These are phyloP conservation scores for Emmelina monodactyla DNA, from an alignment of 2,888 invertebrate species.

Conservation along the genomic window DNA sequence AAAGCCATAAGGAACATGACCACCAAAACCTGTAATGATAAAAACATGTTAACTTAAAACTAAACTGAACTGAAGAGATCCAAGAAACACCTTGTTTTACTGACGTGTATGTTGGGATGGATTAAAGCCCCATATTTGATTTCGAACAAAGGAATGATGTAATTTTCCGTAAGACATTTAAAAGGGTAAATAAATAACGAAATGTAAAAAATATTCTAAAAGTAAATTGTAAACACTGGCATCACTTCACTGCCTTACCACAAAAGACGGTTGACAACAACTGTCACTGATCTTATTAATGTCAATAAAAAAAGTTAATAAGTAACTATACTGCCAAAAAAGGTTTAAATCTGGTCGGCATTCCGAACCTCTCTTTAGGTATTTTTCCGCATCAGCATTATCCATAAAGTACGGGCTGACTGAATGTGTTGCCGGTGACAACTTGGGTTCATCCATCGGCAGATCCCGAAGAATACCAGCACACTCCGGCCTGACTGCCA, in stretches of 20 bases:
- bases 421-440: constrained; percentile 66
- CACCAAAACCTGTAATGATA: constrained; percentile 62
- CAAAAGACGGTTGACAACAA: no score
- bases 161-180: constrained; percentile 47
- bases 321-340: no score
- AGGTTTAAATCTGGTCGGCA: no score
- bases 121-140: constrained; percentile 56
- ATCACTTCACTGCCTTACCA: no score
- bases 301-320: no score
- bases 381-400: constrained; percentile 68
- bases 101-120: constrained; percentile 47
- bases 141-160: constrained; percentile 47
- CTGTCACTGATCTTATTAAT: no score
- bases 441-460: constrained; percentile 67
- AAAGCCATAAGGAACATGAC: constrained; percentile 73
- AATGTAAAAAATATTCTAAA: no score
- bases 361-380: constrained; percentile 68
- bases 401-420: constrained; percentile 74
- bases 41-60: not conserved
- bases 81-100: no score
- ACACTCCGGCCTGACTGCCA: constrained; percentile 73
- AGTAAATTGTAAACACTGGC: no score
- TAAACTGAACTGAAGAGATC: no score
- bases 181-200: no score
- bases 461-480: constrained; percentile 69